Evolutionary conservation across 2,797 vertebrate species (phyloP), one percentile per base, ranked within the genome.

Genomic region (Xiphophorus birchmanni): DNA sequence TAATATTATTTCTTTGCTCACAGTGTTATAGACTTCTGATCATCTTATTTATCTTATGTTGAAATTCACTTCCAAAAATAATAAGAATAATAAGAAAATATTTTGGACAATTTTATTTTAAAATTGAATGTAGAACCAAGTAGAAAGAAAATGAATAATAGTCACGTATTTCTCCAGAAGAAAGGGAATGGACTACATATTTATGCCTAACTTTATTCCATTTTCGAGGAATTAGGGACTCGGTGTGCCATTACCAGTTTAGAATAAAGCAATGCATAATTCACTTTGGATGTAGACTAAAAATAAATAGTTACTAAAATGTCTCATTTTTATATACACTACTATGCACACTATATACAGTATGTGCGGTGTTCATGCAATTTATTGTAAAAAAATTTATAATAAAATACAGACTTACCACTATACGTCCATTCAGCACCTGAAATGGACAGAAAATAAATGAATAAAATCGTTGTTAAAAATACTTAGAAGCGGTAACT

Each of bases 381-480:
- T 15, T n/a, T 40, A 3, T 74, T 10, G 47, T 4, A 7, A 67
- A 58, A 29, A 54, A 56, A 12, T 75, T 40, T 40, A 45, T 50
- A 72, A 48, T 1, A 40, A 52, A 52, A 23, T 23, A 71, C n/a
- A 86, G 6, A 94, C 96, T 96, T 82, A 96, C 96, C 96, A 77
- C 7, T 88, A 73, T 96, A 96, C 2, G 91, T 91, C 96, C 96
- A 97, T 83, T 93, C 94, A 52, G 85, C 90, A 83, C 89, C 96
- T 96, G 88, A 87, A 90, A 93, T 32, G 94, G 18, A 90, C 4
- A 82, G 7, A 48, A 73, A 52, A 0, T 5, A 15, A 52, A 37
- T 5, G 3, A 73, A 32, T 35, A 29, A 21, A 21, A 52, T 52
- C 13, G 35, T 18, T 23, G 5, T 15, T 54, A 35, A 21, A 10